Conservation (phyloP, 2,888 invertebrate species). For the Hirtodrosophila confusa region DNA sequence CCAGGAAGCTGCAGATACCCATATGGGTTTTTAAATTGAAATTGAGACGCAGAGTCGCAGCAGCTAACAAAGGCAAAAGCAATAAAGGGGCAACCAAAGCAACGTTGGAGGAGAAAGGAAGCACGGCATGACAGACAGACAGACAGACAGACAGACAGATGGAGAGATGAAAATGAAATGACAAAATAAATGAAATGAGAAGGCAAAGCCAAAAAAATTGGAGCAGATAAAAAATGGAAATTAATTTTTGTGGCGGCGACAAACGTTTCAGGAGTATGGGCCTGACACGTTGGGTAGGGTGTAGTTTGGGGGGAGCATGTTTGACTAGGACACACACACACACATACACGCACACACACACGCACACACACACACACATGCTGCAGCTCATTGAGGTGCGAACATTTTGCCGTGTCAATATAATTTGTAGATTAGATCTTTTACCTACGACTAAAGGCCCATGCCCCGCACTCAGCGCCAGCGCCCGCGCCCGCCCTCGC, state of each 20-base stretch:
- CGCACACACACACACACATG: conserved; percentile 3
- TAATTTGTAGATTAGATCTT: conserved; percentile 69
- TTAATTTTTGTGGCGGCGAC: conserved; percentile 73
- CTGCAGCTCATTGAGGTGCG: conserved; percentile 36
- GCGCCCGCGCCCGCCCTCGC: neutral
- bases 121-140: conserved; percentile 34
- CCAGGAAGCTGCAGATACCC: conserved; percentile 13
- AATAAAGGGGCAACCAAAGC: conserved; percentile 40
- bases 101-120: conserved; percentile 1
- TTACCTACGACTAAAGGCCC: conserved; percentile 5
- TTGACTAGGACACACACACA: conserved; percentile 21
- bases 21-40: conserved; percentile 64
- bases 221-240: conserved; percentile 66
- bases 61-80: conserved; percentile 28
- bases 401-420: conserved; percentile 67
- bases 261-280: conserved; percentile 12
- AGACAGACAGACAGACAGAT: conserved; percentile 9
- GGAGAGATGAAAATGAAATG: conserved; percentile 53
- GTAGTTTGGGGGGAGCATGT: neutral
- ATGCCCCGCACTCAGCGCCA: neutral
- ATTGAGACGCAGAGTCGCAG: conserved; percentile 51
- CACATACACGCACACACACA: conserved; percentile 17
- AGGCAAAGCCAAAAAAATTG: conserved; percentile 55
- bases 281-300: neutral
- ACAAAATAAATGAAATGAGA: conserved; percentile 56